Conservation (phyloP, 2,888 invertebrate species). For the Caenorhabditis sp. region DNA sequence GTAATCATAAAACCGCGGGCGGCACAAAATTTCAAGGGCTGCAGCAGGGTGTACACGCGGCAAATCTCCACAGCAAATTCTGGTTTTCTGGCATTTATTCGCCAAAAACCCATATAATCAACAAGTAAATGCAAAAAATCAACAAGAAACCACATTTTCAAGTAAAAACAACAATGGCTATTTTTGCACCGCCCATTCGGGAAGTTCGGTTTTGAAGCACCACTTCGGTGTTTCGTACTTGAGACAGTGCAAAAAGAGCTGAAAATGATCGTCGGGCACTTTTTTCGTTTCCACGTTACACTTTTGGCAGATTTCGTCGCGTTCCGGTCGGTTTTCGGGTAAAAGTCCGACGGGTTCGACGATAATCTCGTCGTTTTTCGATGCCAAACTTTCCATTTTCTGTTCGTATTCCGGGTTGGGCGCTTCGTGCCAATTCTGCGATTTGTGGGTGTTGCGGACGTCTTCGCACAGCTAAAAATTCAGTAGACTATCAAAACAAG, state of each 20-base stretch:
- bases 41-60: no score
- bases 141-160: constrained; percentile 8
- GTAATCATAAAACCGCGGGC: no score
- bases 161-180: background rate
- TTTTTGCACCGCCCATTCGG: constrained; percentile 73
- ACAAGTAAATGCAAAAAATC: background rate
- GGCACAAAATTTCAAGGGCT: no score
- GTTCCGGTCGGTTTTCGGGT: constrained; percentile 64
- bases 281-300: constrained; percentile 73
- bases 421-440: constrained; percentile 69
- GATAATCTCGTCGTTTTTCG: constrained; percentile 33
- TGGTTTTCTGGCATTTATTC: no score
- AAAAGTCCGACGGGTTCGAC: constrained; percentile 56
- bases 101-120: no score
- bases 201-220: constrained; percentile 72
- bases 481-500: background rate
- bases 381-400: constrained; percentile 65
- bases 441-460: constrained; percentile 66
- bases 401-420: constrained; percentile 70
- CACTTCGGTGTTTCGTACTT: constrained; percentile 75
- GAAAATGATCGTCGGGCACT: constrained; percentile 69
- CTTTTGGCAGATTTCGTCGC: constrained; percentile 75
- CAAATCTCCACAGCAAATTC: no score
- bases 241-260: constrained; percentile 77
- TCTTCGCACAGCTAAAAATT: constrained; percentile 65